Evolutionary conservation across 2,113 vertebrate genomes (phyloP), one percentile per base, ranked within the genome.

Genomic region (Aythya baeri): DNA sequence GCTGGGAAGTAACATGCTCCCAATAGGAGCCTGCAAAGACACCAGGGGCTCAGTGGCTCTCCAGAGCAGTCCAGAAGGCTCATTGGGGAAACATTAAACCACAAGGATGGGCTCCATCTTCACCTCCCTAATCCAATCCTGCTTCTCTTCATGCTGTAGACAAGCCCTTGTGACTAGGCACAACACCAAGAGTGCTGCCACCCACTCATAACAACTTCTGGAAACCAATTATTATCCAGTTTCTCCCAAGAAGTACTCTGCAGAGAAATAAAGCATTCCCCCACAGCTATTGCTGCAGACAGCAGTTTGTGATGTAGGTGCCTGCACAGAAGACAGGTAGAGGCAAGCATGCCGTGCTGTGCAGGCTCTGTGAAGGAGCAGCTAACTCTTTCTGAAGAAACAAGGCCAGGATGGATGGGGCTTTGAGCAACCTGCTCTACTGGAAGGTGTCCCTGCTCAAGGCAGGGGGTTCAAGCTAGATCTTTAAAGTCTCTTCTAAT

Each of bases 301-400:
- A 46, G 71, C 52, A 11, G 2, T 7, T 80, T 31, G 7, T 4
- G 1, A 20, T 6, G 3, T 7, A 31, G 13, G 7, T 6, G 3
- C 14, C 23, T 32, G 44, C 29, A 15, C 8, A 67, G 31, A 25
- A 18, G 9, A 52, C 17, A 4, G 18, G 3, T 22, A 5, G 14
- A 26, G 38, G 7, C 38, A 78, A 23, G 13, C 31, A 50, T 5
- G 31, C 23, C n/a, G 20, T 21, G 26, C 13, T 6, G 2, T 7
- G 10, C 22, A 22, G 1, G 17, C 9, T 20, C 44, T 46, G 8
- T 3, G 1, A 7, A 17, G 31, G 13, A 59, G 9, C 3, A 13
- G 23, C 17, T 91, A 41, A 66, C 13, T 3, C 32, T 49, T 17
- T 80, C 22, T 49, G 27, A 66, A 70, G 44, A 66, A 27, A 63